phyloP scores from a whole-genome alignment of 2,888 invertebrate genomes.

The Pachymerium ferrugineum region DNA sequence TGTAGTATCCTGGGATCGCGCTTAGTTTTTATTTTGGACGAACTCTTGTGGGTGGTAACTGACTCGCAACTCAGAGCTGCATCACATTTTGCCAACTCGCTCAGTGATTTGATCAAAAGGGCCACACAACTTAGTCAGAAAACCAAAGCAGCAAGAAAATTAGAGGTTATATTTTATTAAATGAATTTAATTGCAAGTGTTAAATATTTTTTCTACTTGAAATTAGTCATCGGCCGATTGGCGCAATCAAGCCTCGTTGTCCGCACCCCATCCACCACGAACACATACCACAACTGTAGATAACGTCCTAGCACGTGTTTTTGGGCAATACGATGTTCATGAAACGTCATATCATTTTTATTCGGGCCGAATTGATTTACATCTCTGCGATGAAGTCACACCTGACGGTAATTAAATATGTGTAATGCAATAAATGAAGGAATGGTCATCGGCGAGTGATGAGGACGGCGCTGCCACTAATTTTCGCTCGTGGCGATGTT shows the following conservation, averaged over 20 bases:
- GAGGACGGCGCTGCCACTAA: neutral
- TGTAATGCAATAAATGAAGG: too few species aligned
- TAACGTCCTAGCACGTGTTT: conserved; percentile 56
- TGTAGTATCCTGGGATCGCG: conserved; percentile 89
- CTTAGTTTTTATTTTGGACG: conserved; percentile 86
- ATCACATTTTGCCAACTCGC: conserved; percentile 77
- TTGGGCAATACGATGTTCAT: conserved; percentile 82
- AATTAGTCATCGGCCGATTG: neutral
- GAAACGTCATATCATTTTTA: conserved; percentile 97
- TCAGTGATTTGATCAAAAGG: conserved; percentile 71
- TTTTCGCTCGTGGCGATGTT: neutral
- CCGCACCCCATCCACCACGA: neutral
- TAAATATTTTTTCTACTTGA: neutral
- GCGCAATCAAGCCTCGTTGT: too few species aligned
- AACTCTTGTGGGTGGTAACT: conserved; percentile 93
- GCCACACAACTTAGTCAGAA: conserved; percentile 61
- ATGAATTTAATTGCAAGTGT: neutral
- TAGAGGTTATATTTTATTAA: conserved; percentile 55
- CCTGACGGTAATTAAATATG: conserved; percentile 56
- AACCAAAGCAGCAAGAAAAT: conserved; percentile 76
- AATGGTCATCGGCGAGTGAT: neutral
- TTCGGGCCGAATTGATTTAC: conserved; percentile 87
- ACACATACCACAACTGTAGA: neutral
- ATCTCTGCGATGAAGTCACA: conserved; percentile 80
- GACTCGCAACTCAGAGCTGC: conserved; percentile 94